Evolutionary conservation across 1,140 invertebrate genomes (phyloP).

Genomic region (Drosophila kepulauana): DNA sequence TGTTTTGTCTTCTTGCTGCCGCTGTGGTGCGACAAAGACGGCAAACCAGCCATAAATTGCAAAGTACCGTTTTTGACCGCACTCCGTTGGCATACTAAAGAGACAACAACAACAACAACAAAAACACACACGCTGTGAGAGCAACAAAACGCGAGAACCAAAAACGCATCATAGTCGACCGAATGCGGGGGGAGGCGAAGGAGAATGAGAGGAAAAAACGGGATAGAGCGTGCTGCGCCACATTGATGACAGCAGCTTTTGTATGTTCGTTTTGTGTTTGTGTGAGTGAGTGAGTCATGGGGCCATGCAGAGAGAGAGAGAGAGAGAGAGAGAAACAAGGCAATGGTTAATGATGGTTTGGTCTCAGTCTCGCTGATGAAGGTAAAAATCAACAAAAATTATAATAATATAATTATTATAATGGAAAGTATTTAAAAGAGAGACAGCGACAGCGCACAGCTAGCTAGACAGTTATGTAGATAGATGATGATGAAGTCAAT

Average conservation of each 20-base stretch:
- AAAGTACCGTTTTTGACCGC: constrained; percentile 74
- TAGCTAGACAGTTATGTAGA: constrained; percentile 55
- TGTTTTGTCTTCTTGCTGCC: neutral
- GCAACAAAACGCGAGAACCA: constrained; percentile 30
- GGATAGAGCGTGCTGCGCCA: neutral
- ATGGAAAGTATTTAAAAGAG: constrained; percentile 79
- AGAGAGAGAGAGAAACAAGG: constrained; percentile 50
- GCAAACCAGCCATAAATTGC: constrained; percentile 72
- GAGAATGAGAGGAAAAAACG: constrained; percentile 19
- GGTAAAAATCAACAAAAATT: constrained; percentile 66
- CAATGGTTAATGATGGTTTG: constrained; percentile 59
- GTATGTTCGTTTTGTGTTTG: constrained; percentile 2
- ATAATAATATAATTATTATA: constrained; percentile 77
- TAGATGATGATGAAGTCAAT: constrained; percentile 58
- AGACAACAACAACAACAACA: constrained; percentile 55
- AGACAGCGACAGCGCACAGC: constrained; percentile 29
- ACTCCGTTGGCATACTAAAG: constrained; percentile 63
- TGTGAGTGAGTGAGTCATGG: constrained; percentile 55
- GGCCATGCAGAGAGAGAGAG: constrained; percentile 46
- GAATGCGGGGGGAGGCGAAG: constrained; percentile 18
- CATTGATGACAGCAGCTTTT: constrained; percentile 66
- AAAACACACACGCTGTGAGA: constrained; percentile 38
- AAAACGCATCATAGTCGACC: constrained; percentile 34
- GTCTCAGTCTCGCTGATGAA: constrained; percentile 57
- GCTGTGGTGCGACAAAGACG: constrained; percentile 33